These are phyloP conservation scores for Luffia ferchaultella DNA, from an alignment of 2,888 invertebrate species.

Conservation along the genomic window DNA sequence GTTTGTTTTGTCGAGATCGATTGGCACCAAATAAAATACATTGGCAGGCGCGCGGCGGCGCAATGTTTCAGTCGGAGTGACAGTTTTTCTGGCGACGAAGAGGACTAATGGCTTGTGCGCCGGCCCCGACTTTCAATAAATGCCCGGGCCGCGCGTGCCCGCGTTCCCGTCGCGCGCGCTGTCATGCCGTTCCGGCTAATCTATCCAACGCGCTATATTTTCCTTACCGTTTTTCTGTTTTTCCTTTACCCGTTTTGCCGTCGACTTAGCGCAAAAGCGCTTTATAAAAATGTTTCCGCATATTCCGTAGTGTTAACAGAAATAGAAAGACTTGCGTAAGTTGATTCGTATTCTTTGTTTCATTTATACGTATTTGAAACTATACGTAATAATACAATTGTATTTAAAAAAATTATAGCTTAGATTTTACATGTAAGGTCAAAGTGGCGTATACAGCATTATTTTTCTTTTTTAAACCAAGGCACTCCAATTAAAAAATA, in stretches of 20 bases:
- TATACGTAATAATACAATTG: too few relatives aligned
- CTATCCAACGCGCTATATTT: constrained; percentile 23
- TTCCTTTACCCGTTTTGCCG: constrained; percentile 1
- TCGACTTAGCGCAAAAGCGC: background rate
- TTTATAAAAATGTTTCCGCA: background rate
- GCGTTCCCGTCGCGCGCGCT: constrained; percentile 25
- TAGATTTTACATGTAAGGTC: too few relatives aligned
- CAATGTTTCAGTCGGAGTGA: constrained; percentile 56
- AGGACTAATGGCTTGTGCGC: constrained; percentile 56
- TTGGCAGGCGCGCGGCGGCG: constrained; percentile 43
- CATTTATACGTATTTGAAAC: too few relatives aligned
- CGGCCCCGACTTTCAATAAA: constrained; percentile 55
- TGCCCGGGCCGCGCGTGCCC: constrained; percentile 22
- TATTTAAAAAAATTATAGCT: too few relatives aligned
- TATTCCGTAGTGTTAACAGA: too few relatives aligned
- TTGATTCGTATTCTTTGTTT: too few relatives aligned
- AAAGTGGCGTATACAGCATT: too few relatives aligned
- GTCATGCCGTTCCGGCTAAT: constrained; percentile 31
- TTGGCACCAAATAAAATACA: constrained; percentile 59
- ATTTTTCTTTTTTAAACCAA: too few relatives aligned
- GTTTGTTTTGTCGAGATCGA: constrained; percentile 59
- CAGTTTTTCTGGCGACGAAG: constrained; percentile 49
- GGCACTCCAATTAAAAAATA: too few relatives aligned
- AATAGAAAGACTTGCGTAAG: too few relatives aligned
- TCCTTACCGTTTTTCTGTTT: constrained; percentile 12